Percentiles rank a stretch among this genome's conserved stretches.
These are phyloP conservation scores for Sphaeridia pumilis DNA, from an alignment of 2,888 invertebrate genomes.

Conservation along the genomic window DNA sequence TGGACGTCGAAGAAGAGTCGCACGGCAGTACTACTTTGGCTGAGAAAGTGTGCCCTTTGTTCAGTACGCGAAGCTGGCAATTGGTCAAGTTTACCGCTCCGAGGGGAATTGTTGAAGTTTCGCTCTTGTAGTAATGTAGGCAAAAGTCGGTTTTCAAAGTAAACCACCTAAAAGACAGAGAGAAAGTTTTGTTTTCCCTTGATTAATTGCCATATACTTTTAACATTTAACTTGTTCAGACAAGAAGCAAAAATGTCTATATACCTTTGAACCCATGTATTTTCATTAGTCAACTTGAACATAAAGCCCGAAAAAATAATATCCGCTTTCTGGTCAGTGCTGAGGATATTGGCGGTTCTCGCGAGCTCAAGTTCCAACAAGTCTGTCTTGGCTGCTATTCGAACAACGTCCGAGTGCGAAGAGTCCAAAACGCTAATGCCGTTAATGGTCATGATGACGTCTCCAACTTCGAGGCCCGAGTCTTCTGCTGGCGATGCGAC, in stretches of 20 bases:
- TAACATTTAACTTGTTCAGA: too few relatives aligned
- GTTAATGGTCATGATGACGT: constrained; percentile 84
- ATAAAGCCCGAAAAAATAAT: constrained; percentile 7
- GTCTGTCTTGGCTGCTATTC: constrained; percentile 63
- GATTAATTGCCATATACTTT: too few relatives aligned
- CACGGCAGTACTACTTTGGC: not conserved
- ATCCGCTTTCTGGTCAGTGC: constrained; percentile 17
- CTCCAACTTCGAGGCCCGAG: constrained; percentile 84
- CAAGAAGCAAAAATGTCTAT: not conserved
- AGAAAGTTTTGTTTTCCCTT: too few relatives aligned
- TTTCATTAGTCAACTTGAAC: constrained; percentile 11
- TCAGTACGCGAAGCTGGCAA: constrained; percentile 9
- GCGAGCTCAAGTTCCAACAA: constrained; percentile 78
- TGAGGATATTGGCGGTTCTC: constrained; percentile 65
- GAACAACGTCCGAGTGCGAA: constrained; percentile 84
- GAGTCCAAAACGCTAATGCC: constrained; percentile 81
- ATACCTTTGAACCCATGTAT: constrained; percentile 25
- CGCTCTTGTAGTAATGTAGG: constrained; percentile 87
- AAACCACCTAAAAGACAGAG: constrained; percentile 57
- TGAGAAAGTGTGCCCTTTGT: not conserved
- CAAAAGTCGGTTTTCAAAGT: constrained; percentile 82
- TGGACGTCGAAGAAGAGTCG: not conserved
- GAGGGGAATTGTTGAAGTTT: constrained; percentile 19
- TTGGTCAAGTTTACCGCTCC: constrained; percentile 19
- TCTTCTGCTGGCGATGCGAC: constrained; percentile 86